A percentile compares a stretch with the other conserved stretches of the same genome.
These are phyloP conservation scores for Empis livida DNA, from an alignment of 2,888 invertebrate species.

Conservation along the genomic window DNA sequence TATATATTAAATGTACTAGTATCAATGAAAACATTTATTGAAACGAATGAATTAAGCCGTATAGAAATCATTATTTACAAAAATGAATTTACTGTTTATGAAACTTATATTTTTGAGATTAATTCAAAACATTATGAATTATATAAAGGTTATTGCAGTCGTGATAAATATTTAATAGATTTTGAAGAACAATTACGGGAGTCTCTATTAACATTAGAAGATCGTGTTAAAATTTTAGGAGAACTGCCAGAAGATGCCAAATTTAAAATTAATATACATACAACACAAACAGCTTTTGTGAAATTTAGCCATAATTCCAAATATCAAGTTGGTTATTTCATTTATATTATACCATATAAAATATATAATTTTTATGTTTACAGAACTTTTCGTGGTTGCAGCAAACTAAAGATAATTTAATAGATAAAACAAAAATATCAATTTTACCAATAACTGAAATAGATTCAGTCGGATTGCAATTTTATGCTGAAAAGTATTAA, in stretches of 20 bases:
- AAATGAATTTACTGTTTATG: conserved; percentile 14
- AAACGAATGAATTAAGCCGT: conserved; percentile 16
- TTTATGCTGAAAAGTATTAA: conserved; percentile 21
- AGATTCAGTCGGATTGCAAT: conserved; percentile 19
- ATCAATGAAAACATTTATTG: conserved; percentile 20
- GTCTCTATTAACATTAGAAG: conserved; percentile 22
- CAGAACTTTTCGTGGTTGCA: conserved; percentile 31
- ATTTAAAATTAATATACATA: conserved; percentile 27
- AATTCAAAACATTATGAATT: neutral
- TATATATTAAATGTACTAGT: conserved; percentile 24
- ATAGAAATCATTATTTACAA: conserved; percentile 24
- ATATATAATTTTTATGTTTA: conserved; percentile 4
- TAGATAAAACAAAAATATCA: conserved; percentile 11
- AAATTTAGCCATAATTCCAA: conserved; percentile 22
- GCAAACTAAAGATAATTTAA: conserved; percentile 8
- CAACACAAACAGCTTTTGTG: conserved; percentile 25
- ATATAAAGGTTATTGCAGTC: conserved; percentile 7
- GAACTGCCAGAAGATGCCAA: conserved; percentile 20
- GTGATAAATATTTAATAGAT: conserved; percentile 25
- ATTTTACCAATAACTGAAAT: conserved; percentile 24
- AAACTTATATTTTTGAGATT: conserved; percentile 16
- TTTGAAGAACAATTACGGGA: conserved; percentile 28
- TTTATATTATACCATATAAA: neutral
- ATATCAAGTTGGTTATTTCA: conserved; percentile 19
- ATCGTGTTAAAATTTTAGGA: conserved; percentile 23